Conservation (phyloP, 1,140 invertebrate genomes). For the Drosophila ananassae region DNA sequence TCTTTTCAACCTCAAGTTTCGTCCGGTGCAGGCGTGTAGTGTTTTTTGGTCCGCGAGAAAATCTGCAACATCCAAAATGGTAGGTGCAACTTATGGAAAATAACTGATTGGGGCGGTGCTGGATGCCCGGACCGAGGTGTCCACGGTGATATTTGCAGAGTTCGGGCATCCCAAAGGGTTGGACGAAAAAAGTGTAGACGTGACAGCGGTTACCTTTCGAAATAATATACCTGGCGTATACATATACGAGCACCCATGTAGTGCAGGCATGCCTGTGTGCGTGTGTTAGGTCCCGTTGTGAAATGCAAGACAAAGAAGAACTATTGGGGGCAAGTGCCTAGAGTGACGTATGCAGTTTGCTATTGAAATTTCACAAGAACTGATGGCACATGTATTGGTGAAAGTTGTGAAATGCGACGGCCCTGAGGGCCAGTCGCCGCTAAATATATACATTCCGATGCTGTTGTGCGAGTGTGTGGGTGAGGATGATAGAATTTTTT, state of each 20-base stretch:
- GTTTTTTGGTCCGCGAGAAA: conserved; percentile 86
- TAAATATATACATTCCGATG: conserved; percentile 28
- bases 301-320: conserved; percentile 72
- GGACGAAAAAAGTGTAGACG: conserved; percentile 48
- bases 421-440: conserved; percentile 5
- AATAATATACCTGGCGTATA: conserved; percentile 7
- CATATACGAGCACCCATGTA: background rate
- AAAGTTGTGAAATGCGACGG: conserved; percentile 26
- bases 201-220: conserved; percentile 38
- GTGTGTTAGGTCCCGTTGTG: conserved; percentile 38
- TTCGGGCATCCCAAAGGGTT: conserved; percentile 7
- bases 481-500: conserved; percentile 12
- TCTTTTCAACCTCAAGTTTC: background rate
- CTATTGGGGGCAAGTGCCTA: conserved; percentile 56
- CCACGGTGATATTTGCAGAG: conserved; percentile 27
- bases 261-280: conserved; percentile 18
- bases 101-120: conserved; percentile 14
- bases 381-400: conserved; percentile 22
- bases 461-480: conserved; percentile 11
- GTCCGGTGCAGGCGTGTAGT: conserved; percentile 92
- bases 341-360: conserved; percentile 76
- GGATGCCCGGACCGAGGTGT: background rate
- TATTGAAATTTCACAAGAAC: conserved; percentile 48
- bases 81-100: conserved; percentile 85
- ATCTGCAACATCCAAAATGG: conserved; percentile 95